These are phyloP conservation scores for Ctenochaetus hawaiiensis DNA, from an alignment of 2,797 vertebrate genomes.

Conservation along the genomic window DNA sequence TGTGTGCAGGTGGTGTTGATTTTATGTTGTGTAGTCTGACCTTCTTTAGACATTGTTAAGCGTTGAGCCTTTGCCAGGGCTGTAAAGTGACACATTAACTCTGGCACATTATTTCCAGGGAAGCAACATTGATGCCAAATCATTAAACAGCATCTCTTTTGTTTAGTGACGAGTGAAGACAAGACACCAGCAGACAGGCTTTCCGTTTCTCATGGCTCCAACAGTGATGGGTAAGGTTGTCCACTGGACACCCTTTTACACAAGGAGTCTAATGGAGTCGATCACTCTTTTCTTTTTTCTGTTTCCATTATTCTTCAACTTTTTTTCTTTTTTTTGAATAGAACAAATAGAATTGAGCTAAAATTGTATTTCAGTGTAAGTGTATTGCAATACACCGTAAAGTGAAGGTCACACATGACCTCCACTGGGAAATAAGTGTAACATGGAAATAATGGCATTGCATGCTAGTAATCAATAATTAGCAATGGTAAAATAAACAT, in stretches of 20 bases:
- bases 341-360: background rate
- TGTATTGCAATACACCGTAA: background rate
- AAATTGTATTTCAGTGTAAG: background rate
- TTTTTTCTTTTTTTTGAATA: background rate
- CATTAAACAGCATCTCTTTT: slow-evolving; percentile 56
- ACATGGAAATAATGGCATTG: background rate
- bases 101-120: slow-evolving; percentile 14
- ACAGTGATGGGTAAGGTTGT: slow-evolving; percentile 61
- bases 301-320: no score
- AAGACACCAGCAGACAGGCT: background rate
- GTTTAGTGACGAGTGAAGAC: slow-evolving; percentile 60
- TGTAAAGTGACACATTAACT: slow-evolving; percentile 59
- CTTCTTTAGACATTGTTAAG: slow-evolving; percentile 13
- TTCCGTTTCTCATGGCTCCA: slow-evolving; percentile 21
- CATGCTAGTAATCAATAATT: background rate
- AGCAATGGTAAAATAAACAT: background rate
- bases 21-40: background rate
- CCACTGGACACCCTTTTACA: background rate
- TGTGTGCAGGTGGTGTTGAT: background rate
- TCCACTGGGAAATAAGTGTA: background rate
- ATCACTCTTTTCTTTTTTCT: background rate
- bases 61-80: slow-evolving; percentile 24
- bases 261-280: background rate
- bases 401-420: background rate
- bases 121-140: slow-evolving; percentile 31